Base-by-base conservation (phyloP, 2,888 invertebrate genomes). In the Drosophila mimetica region DNA sequence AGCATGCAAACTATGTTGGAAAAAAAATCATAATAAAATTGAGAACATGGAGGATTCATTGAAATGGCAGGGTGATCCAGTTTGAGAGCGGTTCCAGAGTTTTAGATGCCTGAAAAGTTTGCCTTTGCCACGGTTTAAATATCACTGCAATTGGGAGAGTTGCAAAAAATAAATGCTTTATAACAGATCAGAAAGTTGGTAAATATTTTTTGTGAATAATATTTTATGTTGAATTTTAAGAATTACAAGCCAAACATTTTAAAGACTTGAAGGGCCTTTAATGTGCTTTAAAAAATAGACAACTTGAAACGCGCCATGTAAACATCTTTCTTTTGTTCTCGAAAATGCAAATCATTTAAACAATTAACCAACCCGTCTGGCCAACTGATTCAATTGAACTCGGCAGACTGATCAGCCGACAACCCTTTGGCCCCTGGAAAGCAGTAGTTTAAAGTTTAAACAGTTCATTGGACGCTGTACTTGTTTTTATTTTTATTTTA, bases 321-420 rank as follows among this genome's bases (percentile, higher is more conserved):
- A 16, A 22, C 11, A 41, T 1, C 20, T 36, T 53, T 64, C 57
- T 36, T 32, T 3, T 61, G 9, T 13, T 20, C 30, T 18, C 54
- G 53, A 75, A 77, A 75, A 84, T 82, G 85, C 77, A 86, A 86
- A 86, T 81, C 58, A 60, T 50, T 78, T 75, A 53, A 64, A 70
- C 76, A 76, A 81, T 81, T 84, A 76, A 77, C 37, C 53, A 16
- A 41, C n/a, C 64, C 54, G 71, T 72, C 82, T 82, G 77, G 74
- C 64, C 63, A 63, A 65, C 71, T 60, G 76, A 79, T 85, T 82
- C 60, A 82, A 82, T 85, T 77, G 77, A 79, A 71, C 70, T 63
- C 63, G 55, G 30, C 39, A 53, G 61, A 25, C 69, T 47, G 50
- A 46, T 37, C 65, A 50, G 39, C 25, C 47, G 48, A n/a, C 42